Percentiles rank a stretch among this genome's conserved stretches.
phyloP scores from a whole-genome alignment of 2,113 vertebrate species.

The Pangasianodon gigas region DNA sequence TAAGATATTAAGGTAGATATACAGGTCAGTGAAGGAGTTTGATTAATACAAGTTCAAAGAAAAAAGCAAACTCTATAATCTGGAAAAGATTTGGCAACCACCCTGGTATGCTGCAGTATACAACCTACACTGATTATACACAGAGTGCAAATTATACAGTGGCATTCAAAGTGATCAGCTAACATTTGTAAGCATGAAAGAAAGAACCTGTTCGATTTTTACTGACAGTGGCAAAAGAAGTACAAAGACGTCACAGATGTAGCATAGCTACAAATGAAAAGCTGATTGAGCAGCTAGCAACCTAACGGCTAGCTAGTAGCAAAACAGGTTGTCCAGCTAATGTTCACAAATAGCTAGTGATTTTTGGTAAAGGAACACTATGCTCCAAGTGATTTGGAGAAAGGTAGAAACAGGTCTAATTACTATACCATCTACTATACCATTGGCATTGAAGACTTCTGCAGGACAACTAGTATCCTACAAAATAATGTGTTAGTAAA shows the following conservation, averaged over 20 bases:
- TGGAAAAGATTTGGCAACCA: background rate
- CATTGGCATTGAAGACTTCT: background rate
- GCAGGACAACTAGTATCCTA: background rate
- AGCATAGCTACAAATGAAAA: background rate
- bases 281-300: background rate
- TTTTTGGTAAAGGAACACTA: background rate
- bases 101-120: background rate
- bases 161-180: background rate
- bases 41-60: background rate
- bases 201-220: background rate
- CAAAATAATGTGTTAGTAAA: background rate
- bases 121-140: conserved; percentile 1
- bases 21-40: background rate
- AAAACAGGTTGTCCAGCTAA: background rate
- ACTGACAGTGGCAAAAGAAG: background rate
- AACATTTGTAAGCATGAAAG: background rate
- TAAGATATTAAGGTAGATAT: background rate
- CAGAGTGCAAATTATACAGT: background rate
- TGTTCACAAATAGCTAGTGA: background rate
- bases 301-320: background rate
- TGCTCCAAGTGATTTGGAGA: background rate
- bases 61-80: background rate
- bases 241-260: background rate
- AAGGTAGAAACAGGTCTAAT: conserved; percentile 17
- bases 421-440: background rate